Percentiles rank a stretch among this genome's conserved stretches.
Conservation (phyloP, 2,113 vertebrate genomes). For the Nannospalax galili region DNA sequence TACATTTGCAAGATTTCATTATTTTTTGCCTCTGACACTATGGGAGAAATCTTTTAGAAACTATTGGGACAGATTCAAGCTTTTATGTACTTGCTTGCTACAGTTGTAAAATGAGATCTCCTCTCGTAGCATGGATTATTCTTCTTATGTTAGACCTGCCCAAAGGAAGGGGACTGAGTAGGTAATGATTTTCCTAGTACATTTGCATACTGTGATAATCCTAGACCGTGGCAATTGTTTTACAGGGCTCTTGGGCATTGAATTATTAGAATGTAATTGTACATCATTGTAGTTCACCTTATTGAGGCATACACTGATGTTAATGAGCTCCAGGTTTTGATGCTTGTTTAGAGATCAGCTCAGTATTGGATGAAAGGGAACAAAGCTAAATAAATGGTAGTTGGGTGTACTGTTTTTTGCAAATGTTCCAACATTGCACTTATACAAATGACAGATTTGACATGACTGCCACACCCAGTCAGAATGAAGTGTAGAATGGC, state of each 20-base stretch:
- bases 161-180: conserved; percentile 75
- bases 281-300: conserved; percentile 80
- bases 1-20: conserved; percentile 83
- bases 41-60: conserved; percentile 76
- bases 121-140: conserved; percentile 65
- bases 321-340: conserved; percentile 81
- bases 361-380: conserved; percentile 21
- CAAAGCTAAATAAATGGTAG: conserved; percentile 50
- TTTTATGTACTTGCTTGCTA: conserved; percentile 84
- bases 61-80: conserved; percentile 84
- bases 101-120: conserved; percentile 85
- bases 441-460: neutral
- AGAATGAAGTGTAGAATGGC: neutral
- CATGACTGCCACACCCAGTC: neutral
- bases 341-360: conserved; percentile 78
- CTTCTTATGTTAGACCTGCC: conserved; percentile 73
- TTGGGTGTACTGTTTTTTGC: neutral
- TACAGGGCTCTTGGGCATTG: conserved; percentile 84
- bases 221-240: conserved; percentile 82
- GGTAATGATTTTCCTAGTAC: conserved; percentile 82
- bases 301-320: conserved; percentile 77
- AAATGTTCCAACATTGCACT: neutral
- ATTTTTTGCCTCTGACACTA: conserved; percentile 79
- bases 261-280: conserved; percentile 86
- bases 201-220: conserved; percentile 84